Evolutionary conservation across 2,797 vertebrate species (phyloP), one percentile per base, ranked within the genome.

Genomic region (Cyclura pinguis): DNA sequence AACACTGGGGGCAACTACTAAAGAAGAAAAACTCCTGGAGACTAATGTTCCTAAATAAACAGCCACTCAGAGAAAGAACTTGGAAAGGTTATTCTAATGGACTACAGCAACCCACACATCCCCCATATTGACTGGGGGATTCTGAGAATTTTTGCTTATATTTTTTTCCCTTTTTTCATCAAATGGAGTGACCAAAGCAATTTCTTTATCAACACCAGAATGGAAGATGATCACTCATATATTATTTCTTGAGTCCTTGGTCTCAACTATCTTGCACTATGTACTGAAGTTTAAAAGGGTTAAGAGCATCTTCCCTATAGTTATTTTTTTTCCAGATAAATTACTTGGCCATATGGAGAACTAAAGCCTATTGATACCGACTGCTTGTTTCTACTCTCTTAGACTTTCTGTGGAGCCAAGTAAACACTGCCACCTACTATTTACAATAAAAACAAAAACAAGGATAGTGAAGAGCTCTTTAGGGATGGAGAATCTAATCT

Each of bases 381-480:
- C 7, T 42, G 83, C 24, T 78, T 0, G 0, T 0, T 0, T 88
- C 73, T 42, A 52, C 22, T 92, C 38, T 80, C 88, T 88, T 86
- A 64, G 88, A 78, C 86, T 13, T 42, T 22, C 88, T 88, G 29
- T 4, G 42, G 67, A 88, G 86, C 84, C 89, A 93, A 90, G 93
- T 84, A 94, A 94, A 93, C 90, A 94, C 62, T 90, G 57, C 91
- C 85, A 91, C 86, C 80, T 94, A 89, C 91, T 93, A 84, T 95
- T 94, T 92, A 90, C 62, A 92, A 27, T 86, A 90, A 94, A 91
- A 94, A 93, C 87, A 94, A 93, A 93, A 93, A 72, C 84, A 87
- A 94, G 83, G 85, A 88, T 90, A 95, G 50, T 91, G 64, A 85
- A 87, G 35, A 93, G 57, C 88, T 95, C 90, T 82, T 72, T 81